Conservation (phyloP, 2,113 vertebrate species). For the Saguinus midas region DNA sequence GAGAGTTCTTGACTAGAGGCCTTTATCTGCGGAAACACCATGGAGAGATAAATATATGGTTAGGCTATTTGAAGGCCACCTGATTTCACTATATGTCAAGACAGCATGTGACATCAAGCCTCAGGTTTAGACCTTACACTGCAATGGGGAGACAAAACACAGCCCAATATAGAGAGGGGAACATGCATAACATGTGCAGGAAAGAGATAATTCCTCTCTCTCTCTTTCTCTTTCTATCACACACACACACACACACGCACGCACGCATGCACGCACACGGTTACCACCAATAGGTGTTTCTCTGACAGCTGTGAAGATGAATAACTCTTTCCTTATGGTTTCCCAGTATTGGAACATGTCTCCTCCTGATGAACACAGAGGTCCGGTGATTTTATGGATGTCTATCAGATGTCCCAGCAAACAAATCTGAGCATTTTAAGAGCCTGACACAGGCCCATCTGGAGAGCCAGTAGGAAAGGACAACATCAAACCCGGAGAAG, state of each 20-base stretch:
- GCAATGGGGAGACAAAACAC: neutral
- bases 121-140: neutral
- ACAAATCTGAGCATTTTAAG: neutral
- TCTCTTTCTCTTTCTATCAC: too few species aligned
- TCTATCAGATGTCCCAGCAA: neutral
- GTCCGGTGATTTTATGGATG: neutral
- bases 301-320: neutral
- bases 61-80: neutral
- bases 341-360: neutral
- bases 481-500: neutral
- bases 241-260: neutral
- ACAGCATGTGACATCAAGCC: neutral
- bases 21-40: neutral
- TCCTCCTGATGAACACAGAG: neutral
- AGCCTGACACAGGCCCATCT: neutral
- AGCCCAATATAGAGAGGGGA: neutral
- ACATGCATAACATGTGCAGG: accelerated
- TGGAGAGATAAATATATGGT: neutral
- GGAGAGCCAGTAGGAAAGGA: neutral
- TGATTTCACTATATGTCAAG: neutral
- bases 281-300: neutral
- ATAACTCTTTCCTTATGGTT: neutral
- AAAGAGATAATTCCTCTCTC: neutral
- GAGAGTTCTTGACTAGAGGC: neutral
- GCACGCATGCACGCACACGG: neutral